Percentiles rank a stretch among this genome's conserved stretches.
These are phyloP conservation scores for Todiramphus chloris DNA, from an alignment of 2,113 vertebrate genomes.

Conservation along the genomic window DNA sequence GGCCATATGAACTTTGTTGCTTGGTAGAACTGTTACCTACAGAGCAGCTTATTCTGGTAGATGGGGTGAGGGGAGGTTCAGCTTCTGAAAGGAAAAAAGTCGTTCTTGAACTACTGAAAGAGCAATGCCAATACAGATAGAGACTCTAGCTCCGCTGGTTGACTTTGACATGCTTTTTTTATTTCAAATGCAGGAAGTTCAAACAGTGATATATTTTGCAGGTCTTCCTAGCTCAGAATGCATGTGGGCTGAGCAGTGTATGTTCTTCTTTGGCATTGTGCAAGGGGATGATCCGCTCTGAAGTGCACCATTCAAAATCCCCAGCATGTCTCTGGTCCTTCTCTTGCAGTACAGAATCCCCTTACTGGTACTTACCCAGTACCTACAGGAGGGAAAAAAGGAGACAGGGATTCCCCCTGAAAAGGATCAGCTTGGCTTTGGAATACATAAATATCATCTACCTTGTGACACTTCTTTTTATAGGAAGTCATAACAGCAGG, in stretches of 20 bases:
- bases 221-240: background rate
- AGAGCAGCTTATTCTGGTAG: background rate
- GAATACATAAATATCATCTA: background rate
- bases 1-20: background rate
- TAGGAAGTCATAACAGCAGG: background rate
- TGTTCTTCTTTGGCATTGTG: background rate
- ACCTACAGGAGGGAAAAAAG: background rate
- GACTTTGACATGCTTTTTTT: background rate
- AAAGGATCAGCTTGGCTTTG: background rate
- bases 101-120: background rate
- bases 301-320: background rate
- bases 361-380: background rate
- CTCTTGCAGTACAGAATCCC: background rate
- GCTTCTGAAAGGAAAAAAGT: background rate
- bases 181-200: background rate
- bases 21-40: background rate
- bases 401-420: background rate
- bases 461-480: background rate
- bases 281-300: background rate
- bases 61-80: background rate
- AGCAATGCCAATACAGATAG: background rate
- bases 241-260: background rate
- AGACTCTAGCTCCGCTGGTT: rapidly evolving
- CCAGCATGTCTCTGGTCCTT: background rate
- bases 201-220: background rate